phyloP scores from a whole-genome alignment of 2,113 vertebrate genomes.

The Scalopus aquaticus region DNA sequence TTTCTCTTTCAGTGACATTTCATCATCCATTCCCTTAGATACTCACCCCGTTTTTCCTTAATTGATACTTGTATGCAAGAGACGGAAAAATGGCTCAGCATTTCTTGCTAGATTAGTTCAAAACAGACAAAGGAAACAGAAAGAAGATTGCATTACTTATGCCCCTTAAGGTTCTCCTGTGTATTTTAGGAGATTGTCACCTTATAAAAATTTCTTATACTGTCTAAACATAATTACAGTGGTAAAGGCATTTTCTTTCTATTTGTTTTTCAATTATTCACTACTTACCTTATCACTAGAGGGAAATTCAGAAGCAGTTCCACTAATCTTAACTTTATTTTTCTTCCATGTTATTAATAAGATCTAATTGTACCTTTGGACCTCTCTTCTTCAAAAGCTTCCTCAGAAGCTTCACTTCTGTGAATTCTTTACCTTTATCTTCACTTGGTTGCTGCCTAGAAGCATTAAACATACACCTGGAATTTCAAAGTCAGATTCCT shows the following conservation, averaged over 20 bases:
- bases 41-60: slow-evolving; percentile 56
- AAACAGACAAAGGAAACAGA: slow-evolving; percentile 57
- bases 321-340: slow-evolving; percentile 23
- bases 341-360: not conserved
- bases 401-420: not conserved
- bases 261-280: not conserved
- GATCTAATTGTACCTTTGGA: not conserved
- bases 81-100: slow-evolving; percentile 46
- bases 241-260: not conserved
- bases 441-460: not conserved
- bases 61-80: slow-evolving; percentile 56
- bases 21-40: not conserved
- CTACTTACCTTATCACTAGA: not conserved
- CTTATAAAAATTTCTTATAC: slow-evolving; percentile 33
- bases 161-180: not conserved
- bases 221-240: slow-evolving; percentile 31
- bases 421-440: not conserved
- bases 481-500: not conserved
- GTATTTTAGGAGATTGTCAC: slow-evolving; percentile 7
- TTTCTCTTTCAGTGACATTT: slow-evolving; percentile 62
- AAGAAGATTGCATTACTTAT: slow-evolving; percentile 44
- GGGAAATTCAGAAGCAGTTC: slow-evolving; percentile 43
- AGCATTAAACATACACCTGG: not conserved
- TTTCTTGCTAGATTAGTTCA: slow-evolving; percentile 66
- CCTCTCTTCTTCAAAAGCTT: not conserved